phyloP scores from a whole-genome alignment of 2,888 invertebrate species.

The Deroplatys truncata region DNA sequence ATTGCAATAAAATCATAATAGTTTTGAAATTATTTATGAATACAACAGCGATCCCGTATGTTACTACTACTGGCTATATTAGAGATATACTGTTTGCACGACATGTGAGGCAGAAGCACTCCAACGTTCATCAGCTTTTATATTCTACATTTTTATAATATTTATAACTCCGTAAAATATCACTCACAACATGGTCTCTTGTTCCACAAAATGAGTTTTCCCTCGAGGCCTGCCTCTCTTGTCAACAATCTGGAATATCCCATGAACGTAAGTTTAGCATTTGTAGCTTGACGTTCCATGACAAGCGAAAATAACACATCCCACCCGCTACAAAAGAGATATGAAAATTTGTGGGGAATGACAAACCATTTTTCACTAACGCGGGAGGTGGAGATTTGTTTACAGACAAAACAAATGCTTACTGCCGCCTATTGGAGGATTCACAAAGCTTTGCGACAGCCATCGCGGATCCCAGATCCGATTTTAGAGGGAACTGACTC shows the following conservation, averaged over 20 bases:
- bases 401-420: not conserved
- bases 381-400: not conserved
- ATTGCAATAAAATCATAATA: too few relatives aligned
- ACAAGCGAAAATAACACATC: not conserved
- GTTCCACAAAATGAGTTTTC: not conserved
- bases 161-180: not conserved
- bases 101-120: too few relatives aligned
- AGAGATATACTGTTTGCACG: too few relatives aligned
- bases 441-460: not conserved
- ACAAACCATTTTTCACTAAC: not conserved
- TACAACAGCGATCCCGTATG: too few relatives aligned
- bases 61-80: too few relatives aligned
- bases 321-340: not conserved
- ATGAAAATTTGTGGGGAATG: not conserved
- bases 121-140: too few relatives aligned
- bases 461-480: not conserved
- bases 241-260: not conserved
- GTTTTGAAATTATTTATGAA: too few relatives aligned
- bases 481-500: not conserved
- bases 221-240: not conserved
- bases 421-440: not conserved
- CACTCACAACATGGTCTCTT: not conserved
- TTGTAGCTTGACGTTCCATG: not conserved
- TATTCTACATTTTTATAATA: not conserved
- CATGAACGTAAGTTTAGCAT: not conserved